Percentiles rank a stretch among this genome's conserved stretches.
Conservation (phyloP, 2,888 invertebrate species). For the Sesia apiformis region DNA sequence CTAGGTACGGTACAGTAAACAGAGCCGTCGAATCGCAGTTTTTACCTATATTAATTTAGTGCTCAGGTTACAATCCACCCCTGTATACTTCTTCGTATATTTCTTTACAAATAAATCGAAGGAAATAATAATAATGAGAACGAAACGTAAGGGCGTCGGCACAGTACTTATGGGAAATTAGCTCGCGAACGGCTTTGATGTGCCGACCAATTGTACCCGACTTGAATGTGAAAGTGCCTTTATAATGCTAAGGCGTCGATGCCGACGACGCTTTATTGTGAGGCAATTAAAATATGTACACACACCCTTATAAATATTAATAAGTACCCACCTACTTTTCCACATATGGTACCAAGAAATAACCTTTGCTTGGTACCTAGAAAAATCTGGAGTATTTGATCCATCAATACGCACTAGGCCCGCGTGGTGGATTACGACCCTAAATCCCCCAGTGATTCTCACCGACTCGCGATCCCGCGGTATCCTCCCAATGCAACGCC, state of each 20-base stretch:
- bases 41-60: constrained; percentile 68
- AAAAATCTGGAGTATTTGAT: too few species aligned
- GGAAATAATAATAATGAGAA: constrained; percentile 57
- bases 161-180: constrained; percentile 70
- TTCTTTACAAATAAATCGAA: constrained; percentile 59
- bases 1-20: constrained; percentile 54
- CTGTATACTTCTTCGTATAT: constrained; percentile 43
- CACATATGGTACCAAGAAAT: too few species aligned
- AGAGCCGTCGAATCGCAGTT: constrained; percentile 55
- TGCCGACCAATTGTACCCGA: constrained; percentile 57
- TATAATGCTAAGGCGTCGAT: constrained; percentile 53
- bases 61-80: constrained; percentile 61
- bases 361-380: too few species aligned
- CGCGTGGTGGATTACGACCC: too few species aligned
- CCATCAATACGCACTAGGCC: too few species aligned
- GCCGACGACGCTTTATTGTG: constrained; percentile 25
- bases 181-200: constrained; percentile 64
- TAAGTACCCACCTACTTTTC: background rate
- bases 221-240: constrained; percentile 54
- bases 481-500: too few species aligned
- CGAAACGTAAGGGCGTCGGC: constrained; percentile 57
- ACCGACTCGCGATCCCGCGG: too few species aligned
- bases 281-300: constrained; percentile 20
- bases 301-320: constrained; percentile 9
- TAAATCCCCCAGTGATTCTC: too few species aligned